A percentile compares a stretch with the other conserved stretches of the same genome.
Conservation (phyloP, 2,113 vertebrate species). For the Ovis canadensis region DNA sequence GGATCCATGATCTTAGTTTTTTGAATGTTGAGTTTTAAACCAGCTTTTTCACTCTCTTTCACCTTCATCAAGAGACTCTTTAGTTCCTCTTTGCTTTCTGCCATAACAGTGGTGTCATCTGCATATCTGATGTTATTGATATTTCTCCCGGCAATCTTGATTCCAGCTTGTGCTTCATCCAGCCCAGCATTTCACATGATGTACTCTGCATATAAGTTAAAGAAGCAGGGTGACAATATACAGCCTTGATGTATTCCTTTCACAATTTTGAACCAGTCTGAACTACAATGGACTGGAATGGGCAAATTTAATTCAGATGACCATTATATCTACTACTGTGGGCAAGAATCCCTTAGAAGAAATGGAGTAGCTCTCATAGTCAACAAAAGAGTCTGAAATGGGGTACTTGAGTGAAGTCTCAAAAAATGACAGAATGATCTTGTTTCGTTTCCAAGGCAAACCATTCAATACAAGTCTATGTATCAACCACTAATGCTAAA, state of each 20-base stretch:
- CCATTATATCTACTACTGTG: background rate
- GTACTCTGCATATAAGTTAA: background rate
- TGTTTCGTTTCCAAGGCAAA: background rate
- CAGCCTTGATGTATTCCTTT: background rate
- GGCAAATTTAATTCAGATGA: background rate
- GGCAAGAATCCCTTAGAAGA: background rate
- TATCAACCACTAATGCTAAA: background rate
- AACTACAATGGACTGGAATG: background rate
- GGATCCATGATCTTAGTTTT: background rate
- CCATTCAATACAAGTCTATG: background rate
- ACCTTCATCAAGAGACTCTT: background rate
- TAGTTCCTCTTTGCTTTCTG: background rate
- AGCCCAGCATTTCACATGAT: background rate
- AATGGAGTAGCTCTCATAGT: background rate
- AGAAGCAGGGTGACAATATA: background rate
- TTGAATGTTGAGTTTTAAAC: background rate
- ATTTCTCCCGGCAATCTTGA: background rate
- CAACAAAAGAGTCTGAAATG: background rate
- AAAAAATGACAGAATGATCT: background rate
- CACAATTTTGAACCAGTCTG: background rate
- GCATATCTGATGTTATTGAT: background rate
- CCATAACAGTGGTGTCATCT: background rate
- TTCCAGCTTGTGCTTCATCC: background rate
- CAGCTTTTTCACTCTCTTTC: background rate
- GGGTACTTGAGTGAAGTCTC: background rate